Evolutionary conservation across 2,113 vertebrate species (phyloP), one percentile per base, ranked within the genome.

Genomic region (Tenrec ecaudatus): DNA sequence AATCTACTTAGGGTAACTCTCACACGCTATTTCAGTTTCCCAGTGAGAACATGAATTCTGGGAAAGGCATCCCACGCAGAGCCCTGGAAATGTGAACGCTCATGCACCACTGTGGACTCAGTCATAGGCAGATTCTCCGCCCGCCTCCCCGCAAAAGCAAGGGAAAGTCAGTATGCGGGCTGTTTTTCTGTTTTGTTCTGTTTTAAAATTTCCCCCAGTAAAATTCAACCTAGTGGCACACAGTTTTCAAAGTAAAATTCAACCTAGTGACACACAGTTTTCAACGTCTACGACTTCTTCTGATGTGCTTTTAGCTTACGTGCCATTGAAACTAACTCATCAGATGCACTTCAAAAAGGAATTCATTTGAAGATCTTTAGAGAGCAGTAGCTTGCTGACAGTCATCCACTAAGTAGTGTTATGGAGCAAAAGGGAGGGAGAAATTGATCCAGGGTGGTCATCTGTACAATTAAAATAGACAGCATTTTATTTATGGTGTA

Each of bases 1-100:
- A 98, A 98, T 98, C 97, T 98, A 97, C 97, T 98, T 98, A 98
- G 98, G 97, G 98, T 97, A 97, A 97, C 97, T 98, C 96, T 97
- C 58, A 92, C 89, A 93, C 66, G 94, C 96, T 98, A 87, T 98
- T 98, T 97, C 96, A 93, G 96, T 98, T 98, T 98, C 97, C 98
- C 97, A 91, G 96, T 94, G 98, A 98, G 97, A 97, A 86, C 90
- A 77, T 97, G 97, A 97, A 97, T 98, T 98, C 98, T 97, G 97
- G 95, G 96, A 98, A 98, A 97, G 97, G 97, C 97, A 97, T 97
- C 97, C 94, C 96, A 97, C 73, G 86, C 97, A 96, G 94, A 96
- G 96, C 86, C 95, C 96, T 96, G 97, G 96, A 98, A 97, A 96
- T 96, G 98, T 91, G 98, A 97, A 96, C 97, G 97, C 97, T 95